phyloP scores from a whole-genome alignment of 2,113 vertebrate species.

The Nipponia nippon region DNA sequence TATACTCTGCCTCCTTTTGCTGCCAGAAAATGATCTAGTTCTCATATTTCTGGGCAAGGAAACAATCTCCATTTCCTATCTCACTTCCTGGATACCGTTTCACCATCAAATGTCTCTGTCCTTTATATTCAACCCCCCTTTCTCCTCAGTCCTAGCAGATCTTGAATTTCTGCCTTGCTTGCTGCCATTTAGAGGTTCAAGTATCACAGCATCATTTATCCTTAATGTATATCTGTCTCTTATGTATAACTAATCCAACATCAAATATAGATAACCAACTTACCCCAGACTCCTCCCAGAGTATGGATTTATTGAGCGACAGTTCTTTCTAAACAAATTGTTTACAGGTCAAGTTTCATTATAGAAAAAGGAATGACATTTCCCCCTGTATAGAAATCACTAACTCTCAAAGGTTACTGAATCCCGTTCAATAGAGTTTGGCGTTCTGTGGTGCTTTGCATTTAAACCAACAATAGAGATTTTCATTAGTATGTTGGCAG shows the following conservation, averaged over 20 bases:
- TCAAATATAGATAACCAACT: not conserved
- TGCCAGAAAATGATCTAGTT: conserved; percentile 37
- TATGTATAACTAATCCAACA: not conserved
- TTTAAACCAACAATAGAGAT: not conserved
- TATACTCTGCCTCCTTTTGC: conserved; percentile 22
- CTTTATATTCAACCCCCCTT: not conserved
- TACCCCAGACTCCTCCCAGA: not conserved
- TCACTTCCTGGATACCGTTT: conserved; percentile 19
- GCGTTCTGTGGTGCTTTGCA: not conserved
- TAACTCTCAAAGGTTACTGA: not conserved
- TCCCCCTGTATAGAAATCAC: not conserved
- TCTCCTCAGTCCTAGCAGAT: not conserved
- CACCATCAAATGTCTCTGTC: not conserved
- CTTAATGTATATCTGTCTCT: not conserved
- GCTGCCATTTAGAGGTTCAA: not conserved
- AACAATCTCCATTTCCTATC: conserved; percentile 44
- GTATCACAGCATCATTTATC: not conserved
- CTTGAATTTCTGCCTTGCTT: not conserved
- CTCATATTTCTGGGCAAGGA: conserved; percentile 49
- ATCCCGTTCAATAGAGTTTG: not conserved
- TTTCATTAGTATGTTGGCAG: not conserved
- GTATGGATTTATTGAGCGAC: not conserved
- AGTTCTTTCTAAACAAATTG: not conserved
- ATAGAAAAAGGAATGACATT: not conserved
- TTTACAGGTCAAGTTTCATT: not conserved